phyloP scores from a whole-genome alignment of 2,888 invertebrate species.

The Chrysodeixis includens region DNA sequence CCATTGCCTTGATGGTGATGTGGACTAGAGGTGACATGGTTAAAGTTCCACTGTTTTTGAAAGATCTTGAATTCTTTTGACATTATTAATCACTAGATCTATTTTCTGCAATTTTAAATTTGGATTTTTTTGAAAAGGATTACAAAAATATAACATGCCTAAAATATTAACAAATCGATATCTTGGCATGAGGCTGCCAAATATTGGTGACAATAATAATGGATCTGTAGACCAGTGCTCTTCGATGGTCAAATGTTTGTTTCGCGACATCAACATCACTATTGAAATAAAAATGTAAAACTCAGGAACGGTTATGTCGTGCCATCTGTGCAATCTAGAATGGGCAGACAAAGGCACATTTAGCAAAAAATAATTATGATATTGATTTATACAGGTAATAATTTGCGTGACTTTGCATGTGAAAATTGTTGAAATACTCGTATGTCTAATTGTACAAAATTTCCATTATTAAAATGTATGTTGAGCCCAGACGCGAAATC shows the following conservation, averaged over 20 bases:
- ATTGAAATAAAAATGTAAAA: constrained; percentile 14
- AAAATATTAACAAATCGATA: constrained; percentile 8
- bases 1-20: constrained; percentile 28
- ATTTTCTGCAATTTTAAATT: constrained; percentile 9
- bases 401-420: neutral
- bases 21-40: constrained; percentile 38
- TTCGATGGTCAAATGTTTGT: constrained; percentile 12
- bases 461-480: neutral
- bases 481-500: constrained; percentile 6
- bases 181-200: constrained; percentile 10
- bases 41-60: constrained; percentile 39
- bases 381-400: neutral
- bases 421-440: constrained; percentile 7
- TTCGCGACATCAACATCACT: constrained; percentile 7
- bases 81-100: constrained; percentile 6
- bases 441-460: neutral
- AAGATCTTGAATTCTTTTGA: constrained; percentile 27
- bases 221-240: constrained; percentile 17
- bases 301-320: constrained; percentile 9
- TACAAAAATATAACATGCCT: constrained; percentile 14
- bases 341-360: neutral
- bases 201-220: constrained; percentile 7
- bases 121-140: neutral
- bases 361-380: constrained; percentile 5
- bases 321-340: constrained; percentile 9